Conservation (phyloP, 2,888 invertebrate species). For the Alsophila aescularia region DNA sequence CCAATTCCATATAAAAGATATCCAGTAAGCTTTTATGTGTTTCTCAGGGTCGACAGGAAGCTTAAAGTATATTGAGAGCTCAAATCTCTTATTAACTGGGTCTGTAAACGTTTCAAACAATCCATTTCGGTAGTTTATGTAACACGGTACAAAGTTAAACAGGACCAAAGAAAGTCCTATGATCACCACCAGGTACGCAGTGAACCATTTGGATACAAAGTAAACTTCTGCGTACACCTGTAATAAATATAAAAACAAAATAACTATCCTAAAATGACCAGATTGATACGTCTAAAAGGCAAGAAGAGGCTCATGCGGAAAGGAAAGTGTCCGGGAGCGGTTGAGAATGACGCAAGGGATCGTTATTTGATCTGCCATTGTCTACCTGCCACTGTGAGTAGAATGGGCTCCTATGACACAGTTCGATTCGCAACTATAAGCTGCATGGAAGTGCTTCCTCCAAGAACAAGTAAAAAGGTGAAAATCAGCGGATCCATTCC, state of each 20-base stretch:
- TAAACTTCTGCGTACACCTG: constrained; percentile 43
- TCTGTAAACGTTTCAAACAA: constrained; percentile 8
- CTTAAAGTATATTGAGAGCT: constrained; percentile 37
- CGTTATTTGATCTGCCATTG: too few relatives aligned
- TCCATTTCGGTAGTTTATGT: constrained; percentile 23
- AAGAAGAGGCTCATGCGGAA: too few relatives aligned
- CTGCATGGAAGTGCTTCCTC: too few relatives aligned
- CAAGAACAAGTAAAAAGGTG: too few relatives aligned
- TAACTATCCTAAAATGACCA: too few relatives aligned
- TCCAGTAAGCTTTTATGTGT: constrained; percentile 9
- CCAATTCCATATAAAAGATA: constrained; percentile 30
- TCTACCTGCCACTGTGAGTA: too few relatives aligned
- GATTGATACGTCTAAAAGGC: too few relatives aligned
- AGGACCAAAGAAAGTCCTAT: constrained; percentile 3
- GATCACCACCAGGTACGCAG: constrained; percentile 12
- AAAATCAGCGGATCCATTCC: too few relatives aligned
- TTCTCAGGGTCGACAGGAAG: constrained; percentile 28
- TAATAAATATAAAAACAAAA: constrained; percentile 25
- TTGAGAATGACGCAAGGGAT: too few relatives aligned
- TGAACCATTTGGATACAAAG: constrained; percentile 32
- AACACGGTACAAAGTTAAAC: constrained; percentile 19
- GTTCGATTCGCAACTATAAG: too few relatives aligned
- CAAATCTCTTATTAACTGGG: constrained; percentile 37
- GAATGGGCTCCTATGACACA: too few relatives aligned
- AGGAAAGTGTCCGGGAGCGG: too few relatives aligned